phyloP scores from a whole-genome alignment of 2,113 vertebrate species.

The Carlito syrichta region DNA sequence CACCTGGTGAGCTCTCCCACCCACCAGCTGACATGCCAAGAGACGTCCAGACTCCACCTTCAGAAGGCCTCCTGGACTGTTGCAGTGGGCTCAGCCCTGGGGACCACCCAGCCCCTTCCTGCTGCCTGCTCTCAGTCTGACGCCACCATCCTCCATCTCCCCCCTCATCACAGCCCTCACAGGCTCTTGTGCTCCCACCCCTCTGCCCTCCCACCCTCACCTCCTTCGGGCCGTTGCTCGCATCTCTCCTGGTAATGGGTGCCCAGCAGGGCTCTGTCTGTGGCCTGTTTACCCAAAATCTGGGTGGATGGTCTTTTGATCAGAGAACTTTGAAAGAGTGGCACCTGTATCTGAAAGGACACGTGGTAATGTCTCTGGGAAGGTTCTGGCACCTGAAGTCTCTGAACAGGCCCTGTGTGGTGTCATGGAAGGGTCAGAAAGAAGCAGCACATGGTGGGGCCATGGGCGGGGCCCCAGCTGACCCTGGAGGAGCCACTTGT shows the following conservation, averaged over 20 bases:
- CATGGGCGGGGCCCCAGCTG: too few relatives aligned
- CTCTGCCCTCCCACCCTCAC: background rate
- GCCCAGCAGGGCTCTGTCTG: background rate
- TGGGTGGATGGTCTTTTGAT: background rate
- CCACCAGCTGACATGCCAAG: background rate
- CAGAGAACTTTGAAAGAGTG: background rate
- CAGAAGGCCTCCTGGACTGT: background rate
- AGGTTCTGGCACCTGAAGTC: background rate
- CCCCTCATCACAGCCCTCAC: background rate
- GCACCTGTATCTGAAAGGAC: fast-evolving
- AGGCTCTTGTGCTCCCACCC: background rate
- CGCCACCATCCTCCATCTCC: background rate
- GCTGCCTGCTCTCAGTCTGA: background rate
- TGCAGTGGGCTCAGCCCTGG: background rate
- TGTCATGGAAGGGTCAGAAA: too few relatives aligned
- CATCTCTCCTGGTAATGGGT: background rate
- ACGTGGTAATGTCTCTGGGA: background rate
- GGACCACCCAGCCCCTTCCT: background rate
- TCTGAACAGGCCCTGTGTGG: too few relatives aligned
- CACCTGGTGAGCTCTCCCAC: background rate
- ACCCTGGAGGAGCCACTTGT: too few relatives aligned
- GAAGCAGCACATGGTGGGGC: too few relatives aligned
- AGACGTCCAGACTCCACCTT: background rate
- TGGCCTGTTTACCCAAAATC: background rate
- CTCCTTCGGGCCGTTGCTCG: background rate